Evolutionary conservation across 2,888 invertebrate species (phyloP).

Genomic region (Xestia sexstrigata): DNA sequence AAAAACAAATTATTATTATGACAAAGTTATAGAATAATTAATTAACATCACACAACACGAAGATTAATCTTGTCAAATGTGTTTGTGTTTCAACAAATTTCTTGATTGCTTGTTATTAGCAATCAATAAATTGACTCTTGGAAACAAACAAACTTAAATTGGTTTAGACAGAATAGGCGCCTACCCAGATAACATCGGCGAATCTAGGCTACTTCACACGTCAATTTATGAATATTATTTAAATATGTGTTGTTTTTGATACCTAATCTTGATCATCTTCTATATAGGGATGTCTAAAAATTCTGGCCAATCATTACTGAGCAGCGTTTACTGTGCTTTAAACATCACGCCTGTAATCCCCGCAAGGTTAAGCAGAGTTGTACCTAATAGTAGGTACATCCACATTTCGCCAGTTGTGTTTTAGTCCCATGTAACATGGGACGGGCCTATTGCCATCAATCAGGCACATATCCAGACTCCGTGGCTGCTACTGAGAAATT

Average conservation of each 20-base stretch:
- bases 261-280: neutral
- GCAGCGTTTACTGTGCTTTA: neutral
- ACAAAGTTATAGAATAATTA: neutral
- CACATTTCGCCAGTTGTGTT: no score
- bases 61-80: slow-evolving; percentile 33
- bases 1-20: neutral
- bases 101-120: slow-evolving; percentile 40
- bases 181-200: slow-evolving; percentile 3
- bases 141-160: slow-evolving; percentile 51
- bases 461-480: no score
- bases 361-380: neutral
- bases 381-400: no score
- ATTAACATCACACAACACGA: neutral
- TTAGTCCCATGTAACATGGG: no score
- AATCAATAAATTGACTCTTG: slow-evolving; percentile 43
- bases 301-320: neutral
- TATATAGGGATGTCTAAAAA: neutral
- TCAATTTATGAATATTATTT: no score
- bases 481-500: neutral
- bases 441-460: no score
- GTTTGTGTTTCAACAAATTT: slow-evolving; percentile 41
- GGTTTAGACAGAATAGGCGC: slow-evolving; percentile 17
- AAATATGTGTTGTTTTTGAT: neutral
- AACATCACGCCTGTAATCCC: neutral
- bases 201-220: no score